Base-by-base conservation (phyloP, 1,140 invertebrate species). In the Anastatus disparis region DNA sequence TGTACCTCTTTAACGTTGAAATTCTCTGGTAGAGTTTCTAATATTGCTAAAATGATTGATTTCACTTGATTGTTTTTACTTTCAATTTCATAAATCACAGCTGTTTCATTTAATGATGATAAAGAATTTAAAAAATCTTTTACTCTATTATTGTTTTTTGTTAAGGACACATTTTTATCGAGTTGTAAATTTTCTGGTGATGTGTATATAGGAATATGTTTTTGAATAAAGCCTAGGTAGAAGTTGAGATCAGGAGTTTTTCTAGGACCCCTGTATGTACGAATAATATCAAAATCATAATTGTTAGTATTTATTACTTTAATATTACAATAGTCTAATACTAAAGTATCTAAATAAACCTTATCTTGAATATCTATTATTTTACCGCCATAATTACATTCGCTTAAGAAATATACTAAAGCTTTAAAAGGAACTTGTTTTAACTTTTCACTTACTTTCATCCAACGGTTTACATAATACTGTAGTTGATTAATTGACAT, bases 371-470 rank as follows among this genome's bases (percentile, higher is more conserved):
- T 85, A 77, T 93, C 90, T 0, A 90, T 89, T 1, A 93, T 89
- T 79, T 91, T 87, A 1, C 91, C 91, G 1, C 92, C 92, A 75
- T 94, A 93, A 82, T 92, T 92, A 76, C 92, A 93, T 76, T 93
- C 89, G 15, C 90, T 90, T 40, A 84, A 59, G 2, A 93, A 77
- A 82, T 93, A 92, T 6, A 81, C 81, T 12, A 93, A 76, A 6
- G 89, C 89, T 50, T 89, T 87, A 74, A 88, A 88, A 17, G 90
- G 89, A 27, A 91, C 80, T n/a, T n/a, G n/a, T n/a, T n/a, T n/a
- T n/a, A n/a, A n/a, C n/a, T n/a, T n/a, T n/a, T n/a, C n/a, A n/a
- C n/a, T n/a, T n/a, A n/a, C n/a, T 26, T 87, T 68, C 13, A 82
- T 76, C 59, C 74, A 55, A 75, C 85, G 84, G 79, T 82, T 82